Percentiles rank a stretch among this genome's conserved stretches.
Conservation (phyloP, 2,113 vertebrate species). For the Tenebrosternarchus preto region DNA sequence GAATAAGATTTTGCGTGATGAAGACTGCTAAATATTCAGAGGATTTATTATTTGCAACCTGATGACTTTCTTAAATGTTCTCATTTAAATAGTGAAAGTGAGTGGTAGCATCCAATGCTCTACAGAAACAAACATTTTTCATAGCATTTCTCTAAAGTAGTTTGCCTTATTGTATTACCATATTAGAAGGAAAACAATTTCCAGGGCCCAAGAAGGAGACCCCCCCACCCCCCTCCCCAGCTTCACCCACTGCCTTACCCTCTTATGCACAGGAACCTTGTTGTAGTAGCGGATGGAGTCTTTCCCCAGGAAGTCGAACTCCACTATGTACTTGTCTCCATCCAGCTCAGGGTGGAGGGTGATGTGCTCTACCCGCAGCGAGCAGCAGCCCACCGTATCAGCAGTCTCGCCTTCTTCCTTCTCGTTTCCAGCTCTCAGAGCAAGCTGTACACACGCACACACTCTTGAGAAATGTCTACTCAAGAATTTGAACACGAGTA, state of each 20-base stretch:
- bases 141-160: conserved; percentile 1
- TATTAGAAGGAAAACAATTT: conserved; percentile 20
- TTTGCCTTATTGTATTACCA: neutral
- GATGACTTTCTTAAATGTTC: conserved; percentile 71
- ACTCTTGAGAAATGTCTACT: neutral
- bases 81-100: conserved; percentile 74
- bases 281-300: conserved; percentile 77
- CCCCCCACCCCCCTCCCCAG: neutral
- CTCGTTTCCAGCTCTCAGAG: conserved; percentile 78
- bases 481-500: neutral
- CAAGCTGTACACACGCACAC: conserved; percentile 63
- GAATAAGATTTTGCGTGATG: too few relatives aligned
- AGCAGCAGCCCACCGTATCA: conserved; percentile 79
- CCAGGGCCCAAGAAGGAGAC: neutral
- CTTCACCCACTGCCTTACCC: conserved; percentile 68
- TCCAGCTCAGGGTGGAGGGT: conserved; percentile 70
- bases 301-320: conserved; percentile 82
- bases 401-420: conserved; percentile 79
- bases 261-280: conserved; percentile 73
- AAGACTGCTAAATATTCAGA: conserved; percentile 72
- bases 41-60: conserved; percentile 71
- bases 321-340: conserved; percentile 63
- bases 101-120: conserved; percentile 66
- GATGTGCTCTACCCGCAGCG: conserved; percentile 77
- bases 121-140: conserved; percentile 65